These are phyloP conservation scores for Drosophila melanogaster DNA, from an alignment of 1,140 invertebrate species.

Conservation along the genomic window Release_6_plus_ISO1_MT NC_004354.4:6308001-6308500, in stretches of 20 bases:
- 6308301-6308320: constrained; percentile 29
- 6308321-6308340: constrained; percentile 36
- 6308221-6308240: no score
- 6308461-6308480: not conserved
- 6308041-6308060: not conserved
- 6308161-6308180: not conserved
- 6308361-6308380: constrained; percentile 1
- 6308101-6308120: no score
- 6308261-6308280: not conserved
- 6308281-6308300: constrained; percentile 1
- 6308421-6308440: constrained; percentile 1
- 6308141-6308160: not conserved
- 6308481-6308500: constrained; percentile 16
- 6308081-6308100: not conserved
- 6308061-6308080: not conserved
- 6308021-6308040: not conserved
- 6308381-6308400: constrained; percentile 11
- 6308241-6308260: not conserved
- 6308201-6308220: not conserved
- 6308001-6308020: constrained; percentile 3
- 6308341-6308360: constrained; percentile 9
- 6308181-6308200: not conserved
- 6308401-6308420: constrained; percentile 34
- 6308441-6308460: not conserved
- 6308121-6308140: no score